Evolutionary conservation across 1,140 invertebrate genomes (phyloP).

Genomic region (Berghia stephanieae): DNA sequence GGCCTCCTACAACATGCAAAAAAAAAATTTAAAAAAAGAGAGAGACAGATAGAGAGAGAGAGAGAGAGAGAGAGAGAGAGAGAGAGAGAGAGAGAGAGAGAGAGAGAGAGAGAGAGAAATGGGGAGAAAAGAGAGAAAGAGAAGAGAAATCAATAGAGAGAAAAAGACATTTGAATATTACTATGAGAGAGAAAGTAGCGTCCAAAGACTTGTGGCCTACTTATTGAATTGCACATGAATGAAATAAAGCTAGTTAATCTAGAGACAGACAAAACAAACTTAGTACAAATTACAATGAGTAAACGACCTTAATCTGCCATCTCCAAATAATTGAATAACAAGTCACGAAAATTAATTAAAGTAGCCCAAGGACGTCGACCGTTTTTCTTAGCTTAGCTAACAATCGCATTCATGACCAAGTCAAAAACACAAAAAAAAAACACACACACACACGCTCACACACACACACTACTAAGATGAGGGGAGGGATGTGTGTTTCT

Average conservation of each 20-base stretch:
- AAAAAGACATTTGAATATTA: not conserved
- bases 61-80: conserved; percentile 16
- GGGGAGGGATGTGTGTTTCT: no score
- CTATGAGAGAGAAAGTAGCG: not conserved
- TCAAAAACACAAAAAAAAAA: no score
- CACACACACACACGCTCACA: no score
- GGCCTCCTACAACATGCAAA: no score
- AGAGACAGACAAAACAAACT: not conserved
- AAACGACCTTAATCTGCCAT: not conserved
- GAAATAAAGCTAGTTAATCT: not conserved
- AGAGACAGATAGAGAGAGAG: conserved; percentile 18
- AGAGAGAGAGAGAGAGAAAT: not conserved
- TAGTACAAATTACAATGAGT: conserved; percentile 3
- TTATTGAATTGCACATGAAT: not conserved
- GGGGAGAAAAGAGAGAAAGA: not conserved
- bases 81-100: conserved; percentile 18
- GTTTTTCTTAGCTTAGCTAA: no score
- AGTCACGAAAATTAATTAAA: no score
- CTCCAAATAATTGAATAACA: not conserved
- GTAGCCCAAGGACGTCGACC: no score
- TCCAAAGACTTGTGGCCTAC: no score
- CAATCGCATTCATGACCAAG: no score
- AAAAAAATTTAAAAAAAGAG: no score
- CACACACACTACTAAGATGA: no score
- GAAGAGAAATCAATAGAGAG: not conserved